phyloP scores from a whole-genome alignment of 2,797 vertebrate species.

The Loriculus beryllinus region DNA sequence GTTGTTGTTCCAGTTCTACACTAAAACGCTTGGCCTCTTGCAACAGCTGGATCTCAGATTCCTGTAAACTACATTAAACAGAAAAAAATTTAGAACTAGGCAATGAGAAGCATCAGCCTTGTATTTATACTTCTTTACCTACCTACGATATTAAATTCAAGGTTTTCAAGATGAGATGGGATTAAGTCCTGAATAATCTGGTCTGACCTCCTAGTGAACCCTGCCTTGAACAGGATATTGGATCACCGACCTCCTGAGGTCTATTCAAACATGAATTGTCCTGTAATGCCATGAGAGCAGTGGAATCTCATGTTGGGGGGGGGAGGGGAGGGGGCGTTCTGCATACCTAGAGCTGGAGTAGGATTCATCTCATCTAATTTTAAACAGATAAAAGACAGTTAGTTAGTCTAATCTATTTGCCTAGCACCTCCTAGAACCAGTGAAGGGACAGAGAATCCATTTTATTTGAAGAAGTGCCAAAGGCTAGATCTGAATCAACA shows the following conservation, averaged over 20 bases:
- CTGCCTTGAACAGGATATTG: background rate
- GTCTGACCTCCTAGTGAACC: background rate
- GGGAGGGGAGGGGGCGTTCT: fast-evolving
- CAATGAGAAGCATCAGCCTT: background rate
- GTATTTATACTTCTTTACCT: background rate
- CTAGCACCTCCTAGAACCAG: background rate
- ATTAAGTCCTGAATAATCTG: background rate
- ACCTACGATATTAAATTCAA: background rate
- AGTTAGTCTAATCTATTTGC: background rate
- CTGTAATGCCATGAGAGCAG: background rate
- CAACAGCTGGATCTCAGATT: constrained; percentile 82
- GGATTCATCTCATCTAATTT: background rate
- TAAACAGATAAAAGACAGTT: background rate
- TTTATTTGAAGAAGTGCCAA: background rate
- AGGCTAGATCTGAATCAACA: background rate
- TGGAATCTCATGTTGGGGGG: background rate
- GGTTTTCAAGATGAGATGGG: background rate
- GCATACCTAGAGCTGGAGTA: background rate
- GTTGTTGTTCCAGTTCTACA: constrained; percentile 78
- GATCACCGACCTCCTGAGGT: background rate
- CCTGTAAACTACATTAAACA: constrained; percentile 78
- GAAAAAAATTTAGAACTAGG: background rate
- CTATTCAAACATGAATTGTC: background rate
- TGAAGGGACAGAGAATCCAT: background rate
- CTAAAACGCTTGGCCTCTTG: constrained; percentile 79